Evolutionary conservation across 2,888 invertebrate genomes (phyloP), one percentile per base, ranked within the genome.

Genomic region (Eupithecia exiguata): DNA sequence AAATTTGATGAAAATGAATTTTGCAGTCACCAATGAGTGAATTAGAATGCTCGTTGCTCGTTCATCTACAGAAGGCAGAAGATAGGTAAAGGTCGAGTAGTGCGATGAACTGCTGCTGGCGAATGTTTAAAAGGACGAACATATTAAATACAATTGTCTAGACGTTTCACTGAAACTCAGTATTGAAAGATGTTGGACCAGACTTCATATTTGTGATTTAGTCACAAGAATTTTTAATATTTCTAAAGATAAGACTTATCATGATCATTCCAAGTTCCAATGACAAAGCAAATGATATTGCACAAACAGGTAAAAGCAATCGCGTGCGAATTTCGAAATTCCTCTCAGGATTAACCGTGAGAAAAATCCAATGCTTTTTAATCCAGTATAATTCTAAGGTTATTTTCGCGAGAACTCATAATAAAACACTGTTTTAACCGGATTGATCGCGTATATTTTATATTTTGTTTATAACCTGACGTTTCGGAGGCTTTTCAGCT

Each of bases 91-190:
- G 86, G 87, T 84, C 88, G 86, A 85, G 87, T 87, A 77, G 89
- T 81, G 82, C 88, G 85, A 78, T 88, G 89, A 89, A 88, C 90
- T 83, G 81, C 74, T 70, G 77, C 88, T 83, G 81, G 74, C 70
- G 77, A 84, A 87, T 84, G 81, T 83, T 82, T 68, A 80, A 82
- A 84, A 86, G 85, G 86, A 76, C 87, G 77, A 83, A 81, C 80
- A 78, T 70, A 80, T 80, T 81, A 82, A 81, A 74, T 80, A 82
- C 81, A 82, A 69, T 82, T 80, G 87, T 86, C 86, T 87, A 86
- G 87, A 86, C 85, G 75, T 84, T 80, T 84, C 78, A 80, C 79
- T 79, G 70, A 80, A 81, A 83, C 79, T 81, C 75, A 21, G 78
- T 78, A 83, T 79, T 79, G 76, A 79, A 75, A 65, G 70, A 81